Evolutionary conservation across 2,113 vertebrate species (phyloP).

Genomic region (Haemorhous mexicanus): DNA sequence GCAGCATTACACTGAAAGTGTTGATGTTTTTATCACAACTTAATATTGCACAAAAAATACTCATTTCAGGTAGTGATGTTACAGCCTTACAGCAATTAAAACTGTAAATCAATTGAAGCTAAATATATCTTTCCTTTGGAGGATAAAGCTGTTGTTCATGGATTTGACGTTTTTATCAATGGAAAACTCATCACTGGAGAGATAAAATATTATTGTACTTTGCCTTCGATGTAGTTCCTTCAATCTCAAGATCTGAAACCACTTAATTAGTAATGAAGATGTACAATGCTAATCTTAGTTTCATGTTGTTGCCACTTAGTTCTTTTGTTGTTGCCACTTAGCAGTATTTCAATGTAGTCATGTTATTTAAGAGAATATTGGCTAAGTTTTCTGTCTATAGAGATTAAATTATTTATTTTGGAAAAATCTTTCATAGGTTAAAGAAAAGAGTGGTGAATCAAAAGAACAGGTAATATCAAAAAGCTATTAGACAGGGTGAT

Average conservation of each 20-base stretch:
- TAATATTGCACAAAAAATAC: not conserved
- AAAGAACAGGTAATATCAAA: not conserved
- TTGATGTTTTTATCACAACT: not conserved
- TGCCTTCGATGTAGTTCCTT: not conserved
- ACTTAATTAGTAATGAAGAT: not conserved
- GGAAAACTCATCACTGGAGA: not conserved
- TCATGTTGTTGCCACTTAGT: not conserved
- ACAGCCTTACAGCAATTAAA: not conserved
- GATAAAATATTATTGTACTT: not conserved
- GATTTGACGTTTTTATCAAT: not conserved
- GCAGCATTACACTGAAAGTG: not conserved
- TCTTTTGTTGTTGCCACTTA: not conserved
- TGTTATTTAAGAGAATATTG: not conserved
- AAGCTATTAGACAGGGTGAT: not conserved
- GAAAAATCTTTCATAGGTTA: not conserved
- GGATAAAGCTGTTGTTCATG: not conserved
- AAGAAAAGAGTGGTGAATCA: not conserved
- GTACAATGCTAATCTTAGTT: not conserved
- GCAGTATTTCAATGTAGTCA: not conserved
- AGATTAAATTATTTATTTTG: not conserved
- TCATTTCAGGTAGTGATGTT: not conserved
- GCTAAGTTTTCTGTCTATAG: not conserved
- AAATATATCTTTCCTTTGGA: not conserved
- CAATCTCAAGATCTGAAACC: not conserved
- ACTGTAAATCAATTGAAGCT: not conserved